Conservation (phyloP, 2,797 vertebrate species). For the Benthosema pterotum region DNA sequence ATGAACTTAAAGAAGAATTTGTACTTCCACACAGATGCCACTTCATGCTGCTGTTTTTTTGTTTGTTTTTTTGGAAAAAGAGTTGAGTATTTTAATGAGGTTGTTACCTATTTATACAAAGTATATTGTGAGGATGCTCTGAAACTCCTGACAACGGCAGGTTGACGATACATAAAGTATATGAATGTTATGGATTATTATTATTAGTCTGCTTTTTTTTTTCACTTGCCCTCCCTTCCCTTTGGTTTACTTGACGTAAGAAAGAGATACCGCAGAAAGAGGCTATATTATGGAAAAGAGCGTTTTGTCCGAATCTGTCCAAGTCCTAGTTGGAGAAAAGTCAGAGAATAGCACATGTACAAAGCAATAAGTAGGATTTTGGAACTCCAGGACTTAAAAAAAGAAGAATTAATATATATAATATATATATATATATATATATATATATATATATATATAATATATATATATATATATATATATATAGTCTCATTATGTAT, state of each 20-base stretch:
- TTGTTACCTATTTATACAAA: conserved; percentile 65
- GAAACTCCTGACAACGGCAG: conserved; percentile 41
- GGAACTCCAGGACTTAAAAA: conserved; percentile 78
- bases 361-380: conserved; percentile 92
- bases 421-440: conserved; percentile 36
- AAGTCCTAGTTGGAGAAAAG: conserved; percentile 77
- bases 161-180: conserved; percentile 42
- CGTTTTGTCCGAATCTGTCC: conserved; percentile 53
- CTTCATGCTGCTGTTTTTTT: conserved; percentile 72
- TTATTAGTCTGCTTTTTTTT: conserved; percentile 35
- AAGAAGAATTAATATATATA: conserved; percentile 42
- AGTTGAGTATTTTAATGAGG: conserved; percentile 50
- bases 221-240: conserved; percentile 23
- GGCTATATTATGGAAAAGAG: conserved; percentile 44
- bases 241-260: conserved; percentile 49
- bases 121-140: conserved; percentile 50
- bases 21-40: conserved; percentile 72
- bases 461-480: too few species aligned
- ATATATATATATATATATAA: conserved; percentile 43
- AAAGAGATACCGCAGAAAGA: conserved; percentile 50
- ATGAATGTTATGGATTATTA: conserved; percentile 40
- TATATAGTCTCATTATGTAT: too few species aligned
- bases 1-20: conserved; percentile 54
- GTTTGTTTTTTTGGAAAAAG: conserved; percentile 38
- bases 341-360: conserved; percentile 82